Percentiles rank a stretch among this genome's conserved stretches.
phyloP scores from a whole-genome alignment of 2,888 invertebrate species.

The Drosophila koepferae region DNA sequence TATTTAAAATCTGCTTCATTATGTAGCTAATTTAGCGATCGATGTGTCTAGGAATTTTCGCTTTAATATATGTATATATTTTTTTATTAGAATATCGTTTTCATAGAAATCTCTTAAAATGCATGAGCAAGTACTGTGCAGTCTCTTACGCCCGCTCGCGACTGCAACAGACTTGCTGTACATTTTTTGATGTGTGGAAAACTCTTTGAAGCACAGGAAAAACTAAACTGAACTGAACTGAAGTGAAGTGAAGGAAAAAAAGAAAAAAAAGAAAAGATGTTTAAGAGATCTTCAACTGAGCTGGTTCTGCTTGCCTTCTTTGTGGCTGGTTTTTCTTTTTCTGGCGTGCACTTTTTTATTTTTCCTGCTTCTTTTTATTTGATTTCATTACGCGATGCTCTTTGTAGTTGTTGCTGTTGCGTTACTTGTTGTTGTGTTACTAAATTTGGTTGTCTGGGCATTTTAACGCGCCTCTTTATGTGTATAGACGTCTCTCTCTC shows the following conservation, averaged over 20 bases:
- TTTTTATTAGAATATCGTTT: neutral
- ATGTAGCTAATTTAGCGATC: too few species aligned
- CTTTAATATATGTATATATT: neutral
- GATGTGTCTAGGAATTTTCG: neutral
- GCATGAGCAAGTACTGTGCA: neutral
- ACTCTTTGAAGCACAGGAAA: slow-evolving; percentile 66
- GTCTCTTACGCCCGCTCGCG: neutral
- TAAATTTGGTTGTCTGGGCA: slow-evolving; percentile 80
- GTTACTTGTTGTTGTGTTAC: slow-evolving; percentile 62
- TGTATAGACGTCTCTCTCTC: slow-evolving; percentile 1
- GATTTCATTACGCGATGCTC: slow-evolving; percentile 70
- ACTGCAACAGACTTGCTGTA: neutral
- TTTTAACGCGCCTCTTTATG: slow-evolving; percentile 54
- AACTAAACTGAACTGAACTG: slow-evolving; percentile 4
- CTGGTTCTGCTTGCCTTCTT: slow-evolving; percentile 25
- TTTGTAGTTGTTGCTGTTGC: slow-evolving; percentile 55
- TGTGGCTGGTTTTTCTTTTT: slow-evolving; percentile 29
- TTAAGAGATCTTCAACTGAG: slow-evolving; percentile 33
- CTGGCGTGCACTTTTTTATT: slow-evolving; percentile 50
- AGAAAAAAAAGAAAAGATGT: neutral
- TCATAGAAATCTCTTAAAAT: neutral
- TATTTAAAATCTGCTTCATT: too few species aligned
- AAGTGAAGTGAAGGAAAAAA: slow-evolving; percentile 26
- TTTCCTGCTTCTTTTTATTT: slow-evolving; percentile 55
- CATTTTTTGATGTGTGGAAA: slow-evolving; percentile 51